Base-by-base conservation (phyloP, 2,113 vertebrate species). In the Notechis scutatus region DNA sequence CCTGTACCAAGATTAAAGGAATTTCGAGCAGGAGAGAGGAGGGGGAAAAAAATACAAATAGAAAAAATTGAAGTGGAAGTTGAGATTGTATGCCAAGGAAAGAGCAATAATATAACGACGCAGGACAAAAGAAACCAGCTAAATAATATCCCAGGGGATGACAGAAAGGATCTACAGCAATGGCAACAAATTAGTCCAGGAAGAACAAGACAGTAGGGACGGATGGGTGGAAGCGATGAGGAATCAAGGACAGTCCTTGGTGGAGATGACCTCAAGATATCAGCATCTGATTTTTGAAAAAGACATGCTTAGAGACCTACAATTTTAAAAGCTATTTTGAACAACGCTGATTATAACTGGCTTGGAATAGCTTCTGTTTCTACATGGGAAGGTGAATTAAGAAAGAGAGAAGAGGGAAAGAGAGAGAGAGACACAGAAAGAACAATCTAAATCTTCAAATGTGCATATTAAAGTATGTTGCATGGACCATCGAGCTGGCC, bases 21-120 rank as follows among this genome's bases (percentile, higher is more conserved):
- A 94, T 29, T n/a, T n/a, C 24, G 90, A 85, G 0, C 86, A 3
- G 23, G 4, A 85, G 85, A 45, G 91, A 92, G 61, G 5, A 56
- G 1, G 9, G 1, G 0, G 1, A 6, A 61, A 93, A 69, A 92
- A 91, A 85, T 23, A 42, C 20, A 23, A 81, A 88, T 0, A 42
- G 88, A 21, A 86, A 90, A 95, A 64, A 42, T 23, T 94, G 23
- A 7, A 90, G 54, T 86, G 59, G 74, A 61, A 94, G 20, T 0
- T 3, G 18, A 10, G 59, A 95, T 42, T 34, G 3, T 29, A 14
- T 10, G 23, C 42, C 29, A 42, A 85, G 21, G 11, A 42, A 91
- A 42, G n/a, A 39, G 45, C 69, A 86, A 89, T n/a, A 57, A 81
- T 50, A 42, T 55, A 45, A 18, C 5, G 8, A 85, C 0, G 2